Percentiles rank a stretch among this genome's conserved stretches.
Conservation (phyloP, 2,797 vertebrate genomes). For the Psittacula derbiana region DNA sequence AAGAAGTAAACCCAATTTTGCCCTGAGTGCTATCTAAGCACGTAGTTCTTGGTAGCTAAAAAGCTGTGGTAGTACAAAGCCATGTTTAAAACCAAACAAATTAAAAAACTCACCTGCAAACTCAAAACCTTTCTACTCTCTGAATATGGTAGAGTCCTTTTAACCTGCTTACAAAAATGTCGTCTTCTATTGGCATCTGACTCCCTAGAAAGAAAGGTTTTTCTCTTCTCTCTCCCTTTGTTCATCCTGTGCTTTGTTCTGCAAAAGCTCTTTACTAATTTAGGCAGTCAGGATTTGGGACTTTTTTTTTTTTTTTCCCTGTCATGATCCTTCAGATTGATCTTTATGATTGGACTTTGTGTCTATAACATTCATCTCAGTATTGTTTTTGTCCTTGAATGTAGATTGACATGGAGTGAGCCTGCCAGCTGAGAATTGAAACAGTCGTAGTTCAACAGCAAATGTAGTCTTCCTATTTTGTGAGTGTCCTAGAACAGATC, state of each 20-base stretch:
- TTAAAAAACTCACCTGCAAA: not conserved
- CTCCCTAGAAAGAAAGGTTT: not conserved
- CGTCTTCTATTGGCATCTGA: not conserved
- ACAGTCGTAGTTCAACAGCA: not conserved
- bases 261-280: not conserved
- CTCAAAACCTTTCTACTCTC: not conserved
- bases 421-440: not conserved
- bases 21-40: not conserved
- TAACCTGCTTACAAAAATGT: not conserved
- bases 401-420: not conserved
- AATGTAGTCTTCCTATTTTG: not conserved
- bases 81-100: not conserved
- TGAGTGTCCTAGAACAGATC: not conserved
- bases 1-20: not conserved
- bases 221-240: not conserved
- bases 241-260: not conserved
- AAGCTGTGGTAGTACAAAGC: not conserved
- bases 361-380: not conserved
- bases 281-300: not conserved
- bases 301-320: not conserved
- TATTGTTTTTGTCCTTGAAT: not conserved
- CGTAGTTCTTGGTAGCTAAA: not conserved
- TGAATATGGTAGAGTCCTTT: not conserved
- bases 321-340: not conserved
- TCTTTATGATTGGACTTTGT: not conserved